Percentiles rank a stretch among this genome's conserved stretches.
phyloP scores from a whole-genome alignment of 2,113 vertebrate genomes.

The Triplophysa tibetana region DNA sequence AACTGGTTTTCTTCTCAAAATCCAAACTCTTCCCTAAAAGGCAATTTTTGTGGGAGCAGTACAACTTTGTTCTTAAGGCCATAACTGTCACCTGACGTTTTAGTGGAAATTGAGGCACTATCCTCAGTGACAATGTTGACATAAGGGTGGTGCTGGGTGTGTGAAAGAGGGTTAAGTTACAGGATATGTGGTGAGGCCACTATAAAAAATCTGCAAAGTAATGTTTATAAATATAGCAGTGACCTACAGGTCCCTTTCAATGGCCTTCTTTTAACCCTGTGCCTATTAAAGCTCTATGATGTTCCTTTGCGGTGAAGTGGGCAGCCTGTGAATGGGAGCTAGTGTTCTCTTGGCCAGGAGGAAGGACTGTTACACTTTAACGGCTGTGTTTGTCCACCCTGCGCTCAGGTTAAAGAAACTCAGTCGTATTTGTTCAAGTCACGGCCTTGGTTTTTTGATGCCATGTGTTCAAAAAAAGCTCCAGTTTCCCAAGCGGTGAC shows the following conservation, averaged over 20 bases:
- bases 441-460: constrained; percentile 47
- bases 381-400: constrained; percentile 49
- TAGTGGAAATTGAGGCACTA: constrained; percentile 25
- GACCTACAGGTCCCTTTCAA: constrained; percentile 62
- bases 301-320: constrained; percentile 46
- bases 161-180: constrained; percentile 59
- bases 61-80: background rate
- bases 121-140: constrained; percentile 38
- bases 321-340: constrained; percentile 53
- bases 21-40: background rate
- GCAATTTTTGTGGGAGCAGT: background rate
- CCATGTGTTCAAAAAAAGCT: constrained; percentile 49
- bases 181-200: constrained; percentile 67
- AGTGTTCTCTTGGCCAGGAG: constrained; percentile 49
- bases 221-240: constrained; percentile 70
- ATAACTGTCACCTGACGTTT: constrained; percentile 29
- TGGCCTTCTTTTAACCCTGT: constrained; percentile 56
- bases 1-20: background rate
- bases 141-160: constrained; percentile 44
- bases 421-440: constrained; percentile 48
- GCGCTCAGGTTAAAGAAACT: constrained; percentile 51
- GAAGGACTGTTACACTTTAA: constrained; percentile 27
- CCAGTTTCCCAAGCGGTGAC: constrained; percentile 22
- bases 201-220: constrained; percentile 66
- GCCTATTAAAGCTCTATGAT: constrained; percentile 51